These are phyloP conservation scores for Episyrphus balteatus DNA, from an alignment of 1,140 invertebrate species.

Conservation along the genomic window DNA sequence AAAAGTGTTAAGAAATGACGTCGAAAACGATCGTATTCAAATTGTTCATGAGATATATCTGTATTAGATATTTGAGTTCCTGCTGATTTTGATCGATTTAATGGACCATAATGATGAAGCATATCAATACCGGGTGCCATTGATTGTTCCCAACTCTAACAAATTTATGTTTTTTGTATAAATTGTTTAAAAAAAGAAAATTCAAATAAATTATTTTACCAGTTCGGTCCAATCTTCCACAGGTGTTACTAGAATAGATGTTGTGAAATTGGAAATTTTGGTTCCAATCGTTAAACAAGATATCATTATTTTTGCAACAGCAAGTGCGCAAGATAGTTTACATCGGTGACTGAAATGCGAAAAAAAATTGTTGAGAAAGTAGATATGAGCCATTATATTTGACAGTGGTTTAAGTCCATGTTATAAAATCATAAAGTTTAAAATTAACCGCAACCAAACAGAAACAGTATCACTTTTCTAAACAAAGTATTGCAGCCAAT, in stretches of 20 bases:
- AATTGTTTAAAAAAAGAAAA: background rate
- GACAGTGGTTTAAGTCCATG: too few relatives aligned
- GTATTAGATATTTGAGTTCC: slow-evolving; percentile 8
- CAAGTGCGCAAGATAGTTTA: slow-evolving; percentile 29
- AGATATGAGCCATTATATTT: too few relatives aligned
- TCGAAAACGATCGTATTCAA: slow-evolving; percentile 27
- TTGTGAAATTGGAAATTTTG: slow-evolving; percentile 25
- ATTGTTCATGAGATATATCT: slow-evolving; percentile 4
- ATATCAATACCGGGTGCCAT: slow-evolving; percentile 33
- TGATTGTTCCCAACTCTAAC: slow-evolving; percentile 33
- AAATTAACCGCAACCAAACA: too few relatives aligned
- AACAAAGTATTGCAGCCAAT: too few relatives aligned
- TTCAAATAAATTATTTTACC: slow-evolving; percentile 8
- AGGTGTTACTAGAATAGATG: slow-evolving; percentile 22
- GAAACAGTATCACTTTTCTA: too few relatives aligned
- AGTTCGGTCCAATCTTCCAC: slow-evolving; percentile 31
- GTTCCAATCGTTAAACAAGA: slow-evolving; percentile 26
- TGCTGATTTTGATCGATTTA: slow-evolving; percentile 20
- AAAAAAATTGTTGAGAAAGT: background rate
- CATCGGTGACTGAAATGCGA: slow-evolving; percentile 17
- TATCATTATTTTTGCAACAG: slow-evolving; percentile 28
- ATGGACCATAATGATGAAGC: slow-evolving; percentile 31
- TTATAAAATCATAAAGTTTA: too few relatives aligned
- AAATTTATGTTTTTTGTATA: background rate
- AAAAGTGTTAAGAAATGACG: slow-evolving; percentile 27